Conservation (phyloP, 2,888 invertebrate genomes). For the Hyles lineata region DNA sequence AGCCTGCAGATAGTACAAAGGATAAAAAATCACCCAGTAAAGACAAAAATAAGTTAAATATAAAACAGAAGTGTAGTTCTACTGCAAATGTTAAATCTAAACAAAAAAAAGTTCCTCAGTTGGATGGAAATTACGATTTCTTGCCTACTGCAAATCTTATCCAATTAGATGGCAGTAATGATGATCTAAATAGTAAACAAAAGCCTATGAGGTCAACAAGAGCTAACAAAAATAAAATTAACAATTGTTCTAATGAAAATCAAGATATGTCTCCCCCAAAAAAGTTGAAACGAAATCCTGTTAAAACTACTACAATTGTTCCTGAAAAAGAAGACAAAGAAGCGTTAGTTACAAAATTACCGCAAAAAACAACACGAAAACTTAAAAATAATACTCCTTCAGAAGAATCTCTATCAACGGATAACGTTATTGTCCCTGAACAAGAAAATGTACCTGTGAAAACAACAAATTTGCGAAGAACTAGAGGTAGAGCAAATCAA, state of each 20-base stretch:
- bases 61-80: constrained; percentile 39
- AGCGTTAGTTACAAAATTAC: constrained; percentile 12
- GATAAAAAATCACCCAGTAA: constrained; percentile 41
- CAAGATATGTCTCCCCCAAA: constrained; percentile 71
- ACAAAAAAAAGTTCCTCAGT: constrained; percentile 73
- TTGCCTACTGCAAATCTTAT: constrained; percentile 54
- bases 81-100: constrained; percentile 43
- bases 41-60: constrained; percentile 38
- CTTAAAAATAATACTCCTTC: constrained; percentile 3
- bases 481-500: constrained; percentile 35
- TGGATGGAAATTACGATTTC: constrained; percentile 83
- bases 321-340: neutral
- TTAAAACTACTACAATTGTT: neutral
- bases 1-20: constrained; percentile 56
- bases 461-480: constrained; percentile 36
- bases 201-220: constrained; percentile 53
- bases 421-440: neutral
- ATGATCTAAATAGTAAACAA: constrained; percentile 49
- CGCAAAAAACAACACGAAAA: constrained; percentile 31
- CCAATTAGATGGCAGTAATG: constrained; percentile 71
- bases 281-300: constrained; percentile 49
- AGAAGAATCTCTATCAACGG: neutral
- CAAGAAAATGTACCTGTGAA: constrained; percentile 27
- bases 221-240: constrained; percentile 46
- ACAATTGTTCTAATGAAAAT: constrained; percentile 42